Percentiles rank a stretch among this genome's conserved stretches.
Conservation (phyloP, 1,140 invertebrate species). For the Drosophila nikananu region DNA sequence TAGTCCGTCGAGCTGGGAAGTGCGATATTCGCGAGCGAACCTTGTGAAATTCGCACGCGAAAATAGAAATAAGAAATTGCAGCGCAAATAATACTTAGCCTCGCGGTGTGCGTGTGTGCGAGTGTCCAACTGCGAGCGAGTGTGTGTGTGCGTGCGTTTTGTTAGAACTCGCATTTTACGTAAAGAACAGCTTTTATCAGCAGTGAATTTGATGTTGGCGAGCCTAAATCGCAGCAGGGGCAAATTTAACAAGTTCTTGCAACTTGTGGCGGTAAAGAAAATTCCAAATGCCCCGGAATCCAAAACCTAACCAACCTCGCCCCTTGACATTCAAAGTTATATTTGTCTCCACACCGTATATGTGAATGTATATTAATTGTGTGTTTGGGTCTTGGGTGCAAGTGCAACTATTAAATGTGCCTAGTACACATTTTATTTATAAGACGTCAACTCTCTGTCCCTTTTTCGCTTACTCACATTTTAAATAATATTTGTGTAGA, state of each 20-base stretch:
- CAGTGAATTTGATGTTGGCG: constrained; percentile 78
- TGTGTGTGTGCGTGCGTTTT: constrained; percentile 53
- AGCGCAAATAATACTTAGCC: constrained; percentile 75
- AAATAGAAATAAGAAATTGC: constrained; percentile 72
- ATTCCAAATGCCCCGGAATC: constrained; percentile 9
- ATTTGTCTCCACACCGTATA: constrained; percentile 33
- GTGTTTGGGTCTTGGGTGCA: constrained; percentile 56
- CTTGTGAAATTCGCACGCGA: constrained; percentile 53
- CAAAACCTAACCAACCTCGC: constrained; percentile 38
- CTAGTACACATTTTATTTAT: constrained; percentile 79
- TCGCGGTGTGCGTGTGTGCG: constrained; percentile 56
- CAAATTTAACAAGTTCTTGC: constrained; percentile 82
- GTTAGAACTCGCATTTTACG: constrained; percentile 79
- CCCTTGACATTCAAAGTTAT: constrained; percentile 63
- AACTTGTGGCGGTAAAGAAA: constrained; percentile 79
- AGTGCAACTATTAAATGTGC: constrained; percentile 72
- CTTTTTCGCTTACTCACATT: constrained; percentile 19
- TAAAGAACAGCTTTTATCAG: constrained; percentile 72
- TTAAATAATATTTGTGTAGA: constrained; percentile 61
- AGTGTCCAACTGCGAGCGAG: constrained; percentile 45
- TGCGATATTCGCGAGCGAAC: constrained; percentile 40
- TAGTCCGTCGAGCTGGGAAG: constrained; percentile 19
- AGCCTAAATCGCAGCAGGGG: constrained; percentile 78
- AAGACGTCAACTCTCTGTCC: constrained; percentile 38
- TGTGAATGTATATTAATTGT: constrained; percentile 67